Evolutionary conservation across 2,888 invertebrate species (phyloP).

Genomic region (Marronus borbonicus): DNA sequence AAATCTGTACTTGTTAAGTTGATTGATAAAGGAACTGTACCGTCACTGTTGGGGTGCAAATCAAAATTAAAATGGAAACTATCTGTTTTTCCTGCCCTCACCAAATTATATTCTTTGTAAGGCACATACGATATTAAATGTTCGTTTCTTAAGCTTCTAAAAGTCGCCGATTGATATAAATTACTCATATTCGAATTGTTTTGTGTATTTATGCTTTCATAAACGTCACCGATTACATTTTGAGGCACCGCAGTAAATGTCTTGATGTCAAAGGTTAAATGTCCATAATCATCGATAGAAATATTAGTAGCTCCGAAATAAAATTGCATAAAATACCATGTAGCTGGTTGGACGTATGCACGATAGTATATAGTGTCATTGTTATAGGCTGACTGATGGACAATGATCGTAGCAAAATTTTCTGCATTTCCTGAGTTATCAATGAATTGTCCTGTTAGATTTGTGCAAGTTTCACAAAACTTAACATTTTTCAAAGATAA

Average conservation of each 20-base stretch:
- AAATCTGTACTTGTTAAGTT: conserved; percentile 79
- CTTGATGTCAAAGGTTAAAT: conserved; percentile 52
- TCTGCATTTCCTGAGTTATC: conserved; percentile 70
- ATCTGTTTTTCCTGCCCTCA: conserved; percentile 79
- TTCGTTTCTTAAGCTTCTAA: conserved; percentile 40
- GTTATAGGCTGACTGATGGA: conserved; percentile 39
- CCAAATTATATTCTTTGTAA: conserved; percentile 66
- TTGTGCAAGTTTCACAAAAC: conserved; percentile 58
- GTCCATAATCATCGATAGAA: conserved; percentile 34
- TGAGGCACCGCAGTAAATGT: conserved; percentile 48
- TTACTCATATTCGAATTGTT: conserved; percentile 17
- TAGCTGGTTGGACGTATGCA: conserved; percentile 73
- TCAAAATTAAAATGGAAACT: conserved; percentile 86
- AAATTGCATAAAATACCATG: conserved; percentile 76
- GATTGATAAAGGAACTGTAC: conserved; percentile 77
- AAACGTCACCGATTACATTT: neutral
- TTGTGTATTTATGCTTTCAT: neutral
- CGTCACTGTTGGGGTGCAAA: conserved; percentile 75
- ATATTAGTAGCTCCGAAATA: conserved; percentile 57
- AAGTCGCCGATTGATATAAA: conserved; percentile 21
- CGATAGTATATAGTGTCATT: conserved; percentile 44
- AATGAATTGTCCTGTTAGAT: conserved; percentile 70
- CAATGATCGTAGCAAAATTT: conserved; percentile 62
- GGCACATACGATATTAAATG: conserved; percentile 52
- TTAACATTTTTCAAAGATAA: conserved; percentile 60